phyloP scores from a whole-genome alignment of 30 jellyfish, hydroid and myxozoan genomes.

The Hydractinia symbiolongicarpus region DNA sequence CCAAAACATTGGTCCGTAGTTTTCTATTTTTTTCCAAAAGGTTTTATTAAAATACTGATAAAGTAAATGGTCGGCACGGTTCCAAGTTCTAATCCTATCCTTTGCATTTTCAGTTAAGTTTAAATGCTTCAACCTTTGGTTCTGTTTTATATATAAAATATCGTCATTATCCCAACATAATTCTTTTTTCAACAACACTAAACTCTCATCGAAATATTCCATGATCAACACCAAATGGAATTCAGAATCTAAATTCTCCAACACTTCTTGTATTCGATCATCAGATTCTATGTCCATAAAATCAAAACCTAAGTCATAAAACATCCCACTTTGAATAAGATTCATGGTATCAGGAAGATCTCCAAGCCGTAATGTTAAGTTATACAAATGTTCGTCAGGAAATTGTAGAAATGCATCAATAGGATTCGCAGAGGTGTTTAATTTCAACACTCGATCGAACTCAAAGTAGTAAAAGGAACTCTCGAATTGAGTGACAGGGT shows the following conservation, averaged over 20 bases:
- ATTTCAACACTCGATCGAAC: constrained; percentile 44
- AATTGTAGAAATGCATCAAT: constrained; percentile 70
- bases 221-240: constrained; percentile 72
- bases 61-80: constrained; percentile 63
- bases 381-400: constrained; percentile 80
- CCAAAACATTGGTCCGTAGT: constrained; percentile 72
- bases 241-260: constrained; percentile 54
- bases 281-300: constrained; percentile 63
- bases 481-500: constrained; percentile 86
- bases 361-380: constrained; percentile 58
- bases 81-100: constrained; percentile 58
- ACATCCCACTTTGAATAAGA: constrained; percentile 87
- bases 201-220: constrained; percentile 94
- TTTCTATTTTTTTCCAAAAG: constrained; percentile 62
- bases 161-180: constrained; percentile 89
- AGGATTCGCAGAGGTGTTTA: constrained; percentile 56
- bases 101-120: constrained; percentile 25
- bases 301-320: constrained; percentile 88
- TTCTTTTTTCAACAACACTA: constrained; percentile 67
- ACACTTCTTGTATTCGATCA: constrained; percentile 25
- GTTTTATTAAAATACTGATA: constrained; percentile 69
- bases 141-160: constrained; percentile 70
- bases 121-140: constrained; percentile 57
- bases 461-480: constrained; percentile 89
- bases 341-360: constrained; percentile 86